Evolutionary conservation across 2,797 vertebrate species (phyloP).

Genomic region (Nothura maculosa): DNA sequence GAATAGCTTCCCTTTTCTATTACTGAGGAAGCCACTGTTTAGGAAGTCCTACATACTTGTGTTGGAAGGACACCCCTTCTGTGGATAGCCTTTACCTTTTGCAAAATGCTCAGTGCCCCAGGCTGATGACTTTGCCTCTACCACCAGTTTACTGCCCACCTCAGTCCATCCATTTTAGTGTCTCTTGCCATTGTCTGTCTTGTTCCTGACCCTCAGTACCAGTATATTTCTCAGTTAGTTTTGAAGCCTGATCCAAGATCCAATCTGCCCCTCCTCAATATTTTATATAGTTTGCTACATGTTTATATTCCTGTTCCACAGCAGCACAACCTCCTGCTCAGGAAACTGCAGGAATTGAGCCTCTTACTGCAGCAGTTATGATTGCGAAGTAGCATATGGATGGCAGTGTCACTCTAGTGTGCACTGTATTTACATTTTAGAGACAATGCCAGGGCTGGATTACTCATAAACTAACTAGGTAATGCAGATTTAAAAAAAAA

Average conservation of each 20-base stretch:
- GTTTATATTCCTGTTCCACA: slow-evolving; percentile 19
- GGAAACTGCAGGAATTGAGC: neutral
- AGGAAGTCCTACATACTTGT: neutral
- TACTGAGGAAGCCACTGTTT: neutral
- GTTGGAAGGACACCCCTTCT: neutral
- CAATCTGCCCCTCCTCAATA: neutral
- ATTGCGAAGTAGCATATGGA: neutral
- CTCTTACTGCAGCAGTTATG: neutral
- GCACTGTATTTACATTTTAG: slow-evolving; percentile 18
- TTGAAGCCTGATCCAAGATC: slow-evolving; percentile 24
- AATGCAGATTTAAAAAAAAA: neutral
- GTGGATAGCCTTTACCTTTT: neutral
- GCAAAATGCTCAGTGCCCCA: neutral
- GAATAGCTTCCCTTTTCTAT: neutral
- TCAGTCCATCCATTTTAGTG: neutral
- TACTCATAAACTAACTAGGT: neutral
- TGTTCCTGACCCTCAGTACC: neutral
- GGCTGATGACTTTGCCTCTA: neutral
- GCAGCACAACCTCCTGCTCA: neutral
- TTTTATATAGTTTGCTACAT: neutral
- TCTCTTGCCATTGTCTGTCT: neutral
- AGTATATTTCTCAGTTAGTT: slow-evolving; percentile 21
- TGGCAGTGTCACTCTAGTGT: neutral
- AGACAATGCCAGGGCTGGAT: neutral
- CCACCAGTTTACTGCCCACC: neutral